These are phyloP conservation scores for Istiophorus platypterus DNA, from an alignment of 2,113 vertebrate species.

Conservation along the genomic window DNA sequence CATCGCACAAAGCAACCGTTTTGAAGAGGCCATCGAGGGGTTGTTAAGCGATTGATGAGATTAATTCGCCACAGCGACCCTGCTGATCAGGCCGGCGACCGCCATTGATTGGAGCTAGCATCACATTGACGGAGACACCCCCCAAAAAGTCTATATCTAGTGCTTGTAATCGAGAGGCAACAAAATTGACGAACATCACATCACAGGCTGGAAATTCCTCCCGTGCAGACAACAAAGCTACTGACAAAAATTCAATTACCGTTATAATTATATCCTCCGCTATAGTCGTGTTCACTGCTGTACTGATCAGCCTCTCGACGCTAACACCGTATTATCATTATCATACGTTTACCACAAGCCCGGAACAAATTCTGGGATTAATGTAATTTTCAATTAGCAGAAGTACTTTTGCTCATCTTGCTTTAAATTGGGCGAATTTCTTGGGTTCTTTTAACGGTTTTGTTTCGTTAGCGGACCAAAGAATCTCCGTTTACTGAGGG, in stretches of 20 bases:
- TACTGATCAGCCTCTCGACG: no score
- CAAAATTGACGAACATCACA: background rate
- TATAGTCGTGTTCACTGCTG: background rate
- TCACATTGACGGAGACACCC: background rate
- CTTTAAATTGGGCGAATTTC: background rate
- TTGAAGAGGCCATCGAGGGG: background rate
- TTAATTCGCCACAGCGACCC: constrained; percentile 6
- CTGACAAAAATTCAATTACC: background rate
- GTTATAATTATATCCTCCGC: background rate
- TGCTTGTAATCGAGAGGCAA: background rate
- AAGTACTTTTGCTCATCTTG: background rate
- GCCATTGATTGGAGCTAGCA: constrained; percentile 9
- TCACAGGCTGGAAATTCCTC: background rate
- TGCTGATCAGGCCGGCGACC: constrained; percentile 32
- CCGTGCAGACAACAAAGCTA: background rate
- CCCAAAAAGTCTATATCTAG: background rate
- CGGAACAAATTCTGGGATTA: background rate
- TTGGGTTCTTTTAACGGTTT: background rate
- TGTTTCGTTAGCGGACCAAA: background rate
- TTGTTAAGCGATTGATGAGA: constrained; percentile 11
- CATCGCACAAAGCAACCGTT: constrained; percentile 4
- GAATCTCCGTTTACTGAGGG: background rate
- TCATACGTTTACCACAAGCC: background rate
- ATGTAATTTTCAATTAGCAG: background rate
- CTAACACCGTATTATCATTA: background rate